Base-by-base conservation (phyloP, 2,113 vertebrate genomes). In the Arenaria interpres region DNA sequence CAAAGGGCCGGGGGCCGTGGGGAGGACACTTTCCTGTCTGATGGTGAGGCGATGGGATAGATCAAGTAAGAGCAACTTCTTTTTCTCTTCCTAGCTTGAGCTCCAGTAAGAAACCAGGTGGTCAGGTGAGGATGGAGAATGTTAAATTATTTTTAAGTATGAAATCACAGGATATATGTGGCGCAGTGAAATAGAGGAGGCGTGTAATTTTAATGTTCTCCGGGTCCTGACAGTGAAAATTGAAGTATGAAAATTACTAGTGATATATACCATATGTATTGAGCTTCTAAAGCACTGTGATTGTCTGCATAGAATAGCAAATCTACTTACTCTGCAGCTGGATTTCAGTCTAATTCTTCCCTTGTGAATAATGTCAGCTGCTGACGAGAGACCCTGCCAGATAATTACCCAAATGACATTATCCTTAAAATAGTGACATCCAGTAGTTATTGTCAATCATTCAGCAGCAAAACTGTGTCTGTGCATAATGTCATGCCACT, bases 401-500 rank as follows among this genome's bases (percentile, higher is more conserved):
- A 87, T 90, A 88, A 93, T 92, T 93, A 95, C 4, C 0, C 60
- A 79, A 89, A 90, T 73, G 43, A 84, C 77, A 68, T 90, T 94
- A 86, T 82, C 81, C 89, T 94, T 83, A 90, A 94, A 96, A 96
- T 87, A 85, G 86, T 79, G 88, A 77, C 80, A 79, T 85, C 92
- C 94, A 94, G 63, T 76, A 96, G 93, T 82, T 84, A 87, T 28
- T 94, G 94, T 96, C 96, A 97, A 27, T 94, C 94, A 87, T 53
- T 93, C 82, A 48, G 84, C 77, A 69, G 71, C 88, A 88, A 39
- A 92, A 86, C 46, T 79, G 60, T 89, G 41, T 63, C 80, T 87
- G 41, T 75, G n/a, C 69, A 71, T 84, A 86, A 78, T 56, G 54
- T 67, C 80, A 88, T 67, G 78, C 35, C 30, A 8, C 60, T n/a